Evolutionary conservation across 2,888 invertebrate genomes (phyloP).

Genomic region (Heliconius cydno): DNA sequence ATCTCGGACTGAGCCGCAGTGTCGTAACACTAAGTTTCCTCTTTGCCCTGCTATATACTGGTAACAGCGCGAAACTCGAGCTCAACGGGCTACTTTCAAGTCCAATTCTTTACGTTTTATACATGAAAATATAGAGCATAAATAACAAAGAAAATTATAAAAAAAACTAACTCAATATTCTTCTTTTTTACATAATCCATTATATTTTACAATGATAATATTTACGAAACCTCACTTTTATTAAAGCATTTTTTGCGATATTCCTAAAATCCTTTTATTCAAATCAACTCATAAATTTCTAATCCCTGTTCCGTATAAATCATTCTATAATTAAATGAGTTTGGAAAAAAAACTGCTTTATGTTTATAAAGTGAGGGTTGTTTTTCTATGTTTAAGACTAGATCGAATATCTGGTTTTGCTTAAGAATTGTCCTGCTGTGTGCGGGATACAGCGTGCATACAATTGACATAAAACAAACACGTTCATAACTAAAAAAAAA

Average conservation of each 20-base stretch:
- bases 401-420: not conserved
- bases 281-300: constrained; percentile 47
- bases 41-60: not conserved
- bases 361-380: constrained; percentile 32
- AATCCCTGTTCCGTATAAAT: constrained; percentile 45
- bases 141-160: not conserved
- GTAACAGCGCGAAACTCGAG: not conserved
- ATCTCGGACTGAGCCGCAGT: not conserved
- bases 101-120: too few species aligned
- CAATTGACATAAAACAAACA: too few species aligned
- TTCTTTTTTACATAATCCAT: not conserved
- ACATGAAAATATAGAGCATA: too few species aligned
- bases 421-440: not conserved
- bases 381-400: constrained; percentile 15
- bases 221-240: constrained; percentile 20
- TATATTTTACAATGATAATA: constrained; percentile 12
- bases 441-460: too few species aligned
- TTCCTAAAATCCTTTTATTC: constrained; percentile 48
- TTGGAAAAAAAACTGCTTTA: constrained; percentile 37
- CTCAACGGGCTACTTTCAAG: too few species aligned
- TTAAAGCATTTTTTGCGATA: constrained; percentile 5
- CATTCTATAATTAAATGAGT: constrained; percentile 44
- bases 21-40: not conserved
- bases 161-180: not conserved
- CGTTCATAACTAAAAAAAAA: too few species aligned